A percentile compares a stretch with the other conserved stretches of the same genome.
Conservation (phyloP, 2,113 vertebrate species). For the Caloenas nicobarica region DNA sequence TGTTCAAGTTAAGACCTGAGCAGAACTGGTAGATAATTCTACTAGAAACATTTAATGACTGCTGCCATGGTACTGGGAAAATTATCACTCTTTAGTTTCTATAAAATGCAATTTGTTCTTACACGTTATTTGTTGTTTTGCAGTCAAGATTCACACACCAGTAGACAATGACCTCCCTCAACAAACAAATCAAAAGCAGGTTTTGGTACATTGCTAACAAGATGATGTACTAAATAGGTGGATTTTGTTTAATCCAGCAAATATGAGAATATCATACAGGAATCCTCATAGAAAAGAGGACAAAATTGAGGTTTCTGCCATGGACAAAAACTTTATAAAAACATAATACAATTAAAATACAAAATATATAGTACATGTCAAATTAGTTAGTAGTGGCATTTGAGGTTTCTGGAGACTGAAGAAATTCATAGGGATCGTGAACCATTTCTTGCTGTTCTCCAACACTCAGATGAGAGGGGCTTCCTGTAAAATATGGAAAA, state of each 20-base stretch:
- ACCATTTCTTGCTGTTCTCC: conserved; percentile 91
- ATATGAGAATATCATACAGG: conserved; percentile 15
- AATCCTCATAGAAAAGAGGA: conserved; percentile 37
- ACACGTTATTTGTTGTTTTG: neutral
- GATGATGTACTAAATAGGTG: neutral
- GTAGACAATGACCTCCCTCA: neutral
- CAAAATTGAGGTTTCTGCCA: conserved; percentile 22
- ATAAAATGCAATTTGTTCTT: neutral
- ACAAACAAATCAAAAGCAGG: neutral
- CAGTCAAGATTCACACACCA: neutral
- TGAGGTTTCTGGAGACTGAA: conserved; percentile 91
- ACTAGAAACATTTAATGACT: neutral
- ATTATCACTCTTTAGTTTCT: neutral
- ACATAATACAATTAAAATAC: conserved; percentile 26
- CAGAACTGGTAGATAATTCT: neutral
- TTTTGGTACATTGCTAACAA: neutral
- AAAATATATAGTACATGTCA: neutral
- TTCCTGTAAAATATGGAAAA: conserved; percentile 76
- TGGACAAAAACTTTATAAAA: conserved; percentile 54
- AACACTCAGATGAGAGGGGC: conserved; percentile 88
- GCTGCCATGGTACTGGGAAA: neutral
- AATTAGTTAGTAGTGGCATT: conserved; percentile 65
- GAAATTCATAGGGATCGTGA: conserved; percentile 94
- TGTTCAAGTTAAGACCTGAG: neutral
- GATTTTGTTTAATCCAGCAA: neutral